These are phyloP conservation scores for Capitulum mitella DNA, from an alignment of 2,888 invertebrate species.

Conservation along the genomic window DNA sequence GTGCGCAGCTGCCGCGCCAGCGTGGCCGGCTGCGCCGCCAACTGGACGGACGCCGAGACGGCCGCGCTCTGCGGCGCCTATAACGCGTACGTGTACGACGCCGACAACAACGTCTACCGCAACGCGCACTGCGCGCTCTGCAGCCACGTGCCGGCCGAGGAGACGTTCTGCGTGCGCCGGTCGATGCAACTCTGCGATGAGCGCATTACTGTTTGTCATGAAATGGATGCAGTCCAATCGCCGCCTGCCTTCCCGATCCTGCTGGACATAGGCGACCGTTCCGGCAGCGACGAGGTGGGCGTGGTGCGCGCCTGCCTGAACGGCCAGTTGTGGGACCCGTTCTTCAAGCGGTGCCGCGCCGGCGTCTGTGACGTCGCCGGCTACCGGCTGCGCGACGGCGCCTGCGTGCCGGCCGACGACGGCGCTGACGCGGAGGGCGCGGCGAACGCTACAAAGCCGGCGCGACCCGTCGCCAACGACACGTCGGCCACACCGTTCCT, in stretches of 20 bases:
- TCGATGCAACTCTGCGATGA: slow-evolving; percentile 15
- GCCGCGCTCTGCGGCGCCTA: slow-evolving; percentile 43
- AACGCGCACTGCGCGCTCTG: slow-evolving; percentile 49
- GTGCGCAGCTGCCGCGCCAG: not conserved
- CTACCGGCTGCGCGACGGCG: slow-evolving; percentile 33
- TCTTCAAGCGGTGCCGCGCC: slow-evolving; percentile 45
- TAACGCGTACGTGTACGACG: slow-evolving; percentile 41
- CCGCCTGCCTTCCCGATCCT: slow-evolving; percentile 45
- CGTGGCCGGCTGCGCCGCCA: not conserved
- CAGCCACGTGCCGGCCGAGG: slow-evolving; percentile 43
- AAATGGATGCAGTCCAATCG: slow-evolving; percentile 43
- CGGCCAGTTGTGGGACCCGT: slow-evolving; percentile 46
- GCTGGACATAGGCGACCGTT: slow-evolving; percentile 43
- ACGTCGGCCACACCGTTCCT: slow-evolving; percentile 37
- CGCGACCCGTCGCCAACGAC: slow-evolving; percentile 29
- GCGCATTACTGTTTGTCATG: no score
- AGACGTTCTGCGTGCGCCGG: slow-evolving; percentile 38
- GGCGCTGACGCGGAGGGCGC: slow-evolving; percentile 13
- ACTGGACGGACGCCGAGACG: slow-evolving; percentile 38
- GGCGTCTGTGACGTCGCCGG: slow-evolving; percentile 42
- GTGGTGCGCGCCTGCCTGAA: slow-evolving; percentile 35
- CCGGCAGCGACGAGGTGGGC: slow-evolving; percentile 40
- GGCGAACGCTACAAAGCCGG: not conserved
- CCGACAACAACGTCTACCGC: slow-evolving; percentile 41
- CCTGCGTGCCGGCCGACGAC: not conserved